Evolutionary conservation across 2,113 vertebrate species (phyloP), one percentile per base, ranked within the genome.

Genomic region (Tragelaphus strepsiceros): DNA sequence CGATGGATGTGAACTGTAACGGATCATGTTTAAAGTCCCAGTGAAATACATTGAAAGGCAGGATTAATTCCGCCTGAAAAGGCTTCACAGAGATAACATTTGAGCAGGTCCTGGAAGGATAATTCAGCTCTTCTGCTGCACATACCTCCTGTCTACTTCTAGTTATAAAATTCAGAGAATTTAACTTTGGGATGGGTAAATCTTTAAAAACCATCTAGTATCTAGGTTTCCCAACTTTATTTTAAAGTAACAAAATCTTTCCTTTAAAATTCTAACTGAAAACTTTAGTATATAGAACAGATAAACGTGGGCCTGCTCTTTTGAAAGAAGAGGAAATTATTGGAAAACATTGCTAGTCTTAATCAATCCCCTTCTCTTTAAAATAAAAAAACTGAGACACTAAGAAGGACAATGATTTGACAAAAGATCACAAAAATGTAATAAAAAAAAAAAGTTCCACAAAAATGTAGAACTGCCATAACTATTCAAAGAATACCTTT

Each of bases 161-260:
- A 7, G 35, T 74, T 81, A 64, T 56, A 96, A 93, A 92, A 53
- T 51, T 82, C 46, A 77, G 26, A 96, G 83, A 88, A 96, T 67
- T 95, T 90, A 91, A 46, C 46, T 81, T 81, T 62, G 71, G 13
- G 9, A 30, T 94, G 35, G 17, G 0, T 90, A 90, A 92, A 9
- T 87, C 71, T 62, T 77, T 87, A 93, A 94, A 92, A 24, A 95
- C 39, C 19, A 90, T 19, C 39, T 90, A 88, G 4, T 89, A 58
- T 28, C 91, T 7, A 95, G 28, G 46, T 80, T 92, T 97, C 80
- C 28, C 74, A 96, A 5, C 74, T 96, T 90, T 83, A 82, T 78
- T 94, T 97, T 93, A 58, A 90, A 92, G 35, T 35, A 96, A 95
- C 43, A 97, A 87, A 93, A 58, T 26, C 7, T 88, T 91, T 94